A percentile compares a stretch with the other conserved stretches of the same genome.
Conservation (phyloP, 2,797 vertebrate genomes). For the Aratinga solstitialis region DNA sequence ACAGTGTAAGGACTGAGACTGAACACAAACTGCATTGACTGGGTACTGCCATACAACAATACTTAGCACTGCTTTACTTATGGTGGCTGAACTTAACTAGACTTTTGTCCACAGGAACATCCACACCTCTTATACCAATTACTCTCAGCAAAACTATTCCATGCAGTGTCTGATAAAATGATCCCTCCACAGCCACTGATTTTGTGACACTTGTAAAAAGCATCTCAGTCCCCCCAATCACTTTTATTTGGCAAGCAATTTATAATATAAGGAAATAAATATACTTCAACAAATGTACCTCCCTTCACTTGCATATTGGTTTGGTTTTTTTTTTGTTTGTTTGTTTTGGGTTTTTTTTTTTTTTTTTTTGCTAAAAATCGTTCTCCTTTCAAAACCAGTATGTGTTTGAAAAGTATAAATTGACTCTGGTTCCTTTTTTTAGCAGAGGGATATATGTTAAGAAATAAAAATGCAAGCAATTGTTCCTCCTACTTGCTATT, state of each 20-base stretch:
- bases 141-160: background rate
- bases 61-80: background rate
- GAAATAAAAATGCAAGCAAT: slow-evolving; percentile 19
- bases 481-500: slow-evolving; percentile 42
- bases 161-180: background rate
- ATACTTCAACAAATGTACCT: background rate
- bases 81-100: too few species aligned
- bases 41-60: background rate
- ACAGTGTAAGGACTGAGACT: background rate
- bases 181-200: background rate
- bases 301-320: background rate
- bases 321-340: background rate
- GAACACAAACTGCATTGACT: background rate
- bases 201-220: background rate
- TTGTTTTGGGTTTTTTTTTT: background rate
- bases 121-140: background rate
- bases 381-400: background rate
- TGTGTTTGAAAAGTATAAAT: background rate
- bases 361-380: background rate
- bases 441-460: background rate
- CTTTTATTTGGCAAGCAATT: background rate
- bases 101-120: background rate
- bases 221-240: background rate
- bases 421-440: slow-evolving; percentile 3
- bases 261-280: background rate